phyloP scores from a whole-genome alignment of 2,888 invertebrate species.

The Epsilonema sp. region DNA sequence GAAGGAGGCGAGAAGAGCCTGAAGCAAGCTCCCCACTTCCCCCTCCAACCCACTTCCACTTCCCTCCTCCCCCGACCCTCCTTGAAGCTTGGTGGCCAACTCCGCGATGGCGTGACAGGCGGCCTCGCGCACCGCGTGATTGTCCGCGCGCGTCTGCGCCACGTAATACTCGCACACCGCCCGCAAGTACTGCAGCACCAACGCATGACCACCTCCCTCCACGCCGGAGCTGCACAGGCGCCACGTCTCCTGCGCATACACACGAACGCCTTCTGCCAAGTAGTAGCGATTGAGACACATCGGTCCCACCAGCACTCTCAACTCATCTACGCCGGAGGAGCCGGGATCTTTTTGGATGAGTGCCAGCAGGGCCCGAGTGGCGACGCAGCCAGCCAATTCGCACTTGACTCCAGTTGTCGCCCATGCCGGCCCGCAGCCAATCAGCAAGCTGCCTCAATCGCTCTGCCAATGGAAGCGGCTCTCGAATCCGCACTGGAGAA shows the following conservation, averaged over 20 bases:
- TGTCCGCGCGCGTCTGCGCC: conserved; percentile 36
- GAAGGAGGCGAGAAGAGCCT: conserved; percentile 36
- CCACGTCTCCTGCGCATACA: conserved; percentile 36
- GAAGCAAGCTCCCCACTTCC: conserved; percentile 32
- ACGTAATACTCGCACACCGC: conserved; percentile 36
- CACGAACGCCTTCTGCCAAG: conserved; percentile 39
- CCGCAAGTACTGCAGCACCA: conserved; percentile 6
- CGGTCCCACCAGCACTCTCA: conserved; percentile 31
- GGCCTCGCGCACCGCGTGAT: conserved; percentile 40
- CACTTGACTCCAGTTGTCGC: conserved; percentile 41
- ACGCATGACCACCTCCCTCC: neutral
- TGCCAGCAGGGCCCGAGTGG: conserved; percentile 37
- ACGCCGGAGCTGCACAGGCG: neutral
- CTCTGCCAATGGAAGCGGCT: too few relatives aligned
- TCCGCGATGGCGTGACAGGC: conserved; percentile 41
- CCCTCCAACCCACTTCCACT: conserved; percentile 18
- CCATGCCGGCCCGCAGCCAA: conserved; percentile 34
- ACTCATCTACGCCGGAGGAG: too few relatives aligned
- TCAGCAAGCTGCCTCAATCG: conserved; percentile 32
- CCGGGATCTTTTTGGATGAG: too few relatives aligned
- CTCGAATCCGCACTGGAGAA: conserved; percentile 29
- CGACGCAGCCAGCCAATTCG: conserved; percentile 38
- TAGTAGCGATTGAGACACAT: conserved; percentile 41
- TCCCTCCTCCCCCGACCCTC: too few relatives aligned
- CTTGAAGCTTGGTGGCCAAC: conserved; percentile 33